Evolutionary conservation across 2,888 invertebrate species (phyloP), one percentile per base, ranked within the genome.

Genomic region (Noctua pronuba): DNA sequence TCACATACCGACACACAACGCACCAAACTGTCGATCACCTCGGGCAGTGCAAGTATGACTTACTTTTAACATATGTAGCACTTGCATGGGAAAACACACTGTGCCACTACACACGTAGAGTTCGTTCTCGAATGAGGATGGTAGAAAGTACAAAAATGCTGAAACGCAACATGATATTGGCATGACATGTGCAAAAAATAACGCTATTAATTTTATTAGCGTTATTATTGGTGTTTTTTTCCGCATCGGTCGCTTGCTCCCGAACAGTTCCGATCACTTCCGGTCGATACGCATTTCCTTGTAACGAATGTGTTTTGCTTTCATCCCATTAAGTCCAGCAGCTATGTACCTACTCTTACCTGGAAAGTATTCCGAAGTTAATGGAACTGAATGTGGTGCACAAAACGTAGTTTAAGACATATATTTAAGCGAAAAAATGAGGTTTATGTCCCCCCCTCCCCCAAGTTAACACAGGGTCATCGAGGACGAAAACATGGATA

Each of bases 1-100:
- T 31, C 66, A 64, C 82, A 81, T 73, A 41, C 74, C 66, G 62
- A 35, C 77, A 28, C 52, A 38, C 35, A 18, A 31, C 38, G n/a
- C 76, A 58, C 35, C 38, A 44, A 21, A 24, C 65, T n/a, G n/a
- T n/a, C 75, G 31, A 46, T 38, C 28, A 28, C 82, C 55, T 31
- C 44, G 24, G n/a, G 24, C 31, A 38, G 38, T 52, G 38, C 46
- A 76, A 76, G 62, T 66, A 28, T 64, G 60, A 31, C 35, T 67
- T 60, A 78, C 68, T 66, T 74, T 58, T 49, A 49, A 44, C n/a
- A 52, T 1, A n/a, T n/a, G n/a, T n/a, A 24, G 0, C 16, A 38
- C 31, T 13, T 68, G 44, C 44, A 62, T 46, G 2, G 21, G 18
- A 84, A 67, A 70, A 73, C 11, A 66, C 2, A 31, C 66, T n/a